Base-by-base conservation (phyloP, 2,888 invertebrate species). In the Aspidiotus rigidus region DNA sequence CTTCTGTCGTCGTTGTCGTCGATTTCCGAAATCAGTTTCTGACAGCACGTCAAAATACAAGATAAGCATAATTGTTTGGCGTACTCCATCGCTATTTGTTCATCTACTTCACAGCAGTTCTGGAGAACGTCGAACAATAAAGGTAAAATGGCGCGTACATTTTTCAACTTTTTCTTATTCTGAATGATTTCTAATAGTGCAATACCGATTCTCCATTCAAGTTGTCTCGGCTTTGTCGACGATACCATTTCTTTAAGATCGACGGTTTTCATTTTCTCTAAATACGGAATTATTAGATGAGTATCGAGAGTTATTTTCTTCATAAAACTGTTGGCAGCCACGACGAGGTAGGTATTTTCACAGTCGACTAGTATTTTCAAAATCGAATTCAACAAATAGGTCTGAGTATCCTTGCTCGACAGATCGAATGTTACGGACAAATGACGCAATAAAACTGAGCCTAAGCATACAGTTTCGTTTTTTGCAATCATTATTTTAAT, bases 41-140 rank as follows among this genome's bases (percentile, higher is more conserved):
- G 81, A 74, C 86, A 88, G 74, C 84, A 86, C 69, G 87, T 85
- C 76, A 90, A 82, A 42, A 95, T 81, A 1, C 85, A 85, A 0
- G 90, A 87, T 0, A 97, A 79, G 17, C 92, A 81, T 15, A 96
- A 79, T 76, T 96, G 95, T 77, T 93, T 93, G 0, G 89, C 84
- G 76, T 96, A 96, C 77, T 96, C 95, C 0, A 90, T 84, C 16
- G 86, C 83, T 1, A 85, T 84, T 75, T 91, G 90, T 73, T 90
- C 88, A 75, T 93, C 92, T 74, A 90, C 86, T 72, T 86, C 83
- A 55, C 93, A 79, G 73, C 92, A 91, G 79, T 85, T 85, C 75
- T 87, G 86, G 13, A 95, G 77, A 61, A 94, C 78, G 70, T 87
- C 86, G 76, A 95, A 94, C 0, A 94, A 78, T 3, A 85, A 76